Percentiles rank a stretch among this genome's conserved stretches.
phyloP scores from a whole-genome alignment of 2,113 vertebrate genomes.

The Chaenocephalus aceratus region DNA sequence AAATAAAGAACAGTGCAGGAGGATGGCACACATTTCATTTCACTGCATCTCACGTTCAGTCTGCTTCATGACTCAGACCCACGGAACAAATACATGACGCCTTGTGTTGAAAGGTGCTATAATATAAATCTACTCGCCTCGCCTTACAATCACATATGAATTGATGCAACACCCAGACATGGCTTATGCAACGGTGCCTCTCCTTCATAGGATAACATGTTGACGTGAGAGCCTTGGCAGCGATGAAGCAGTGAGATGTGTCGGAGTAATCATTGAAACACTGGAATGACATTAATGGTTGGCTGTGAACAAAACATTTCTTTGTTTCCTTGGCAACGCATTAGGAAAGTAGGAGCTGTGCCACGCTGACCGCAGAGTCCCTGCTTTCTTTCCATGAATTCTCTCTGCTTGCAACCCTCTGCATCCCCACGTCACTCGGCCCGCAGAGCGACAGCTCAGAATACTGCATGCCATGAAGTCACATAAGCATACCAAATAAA shows the following conservation, averaged over 20 bases:
- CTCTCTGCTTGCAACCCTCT: background rate
- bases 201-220: background rate
- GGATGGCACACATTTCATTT: background rate
- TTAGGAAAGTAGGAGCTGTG: slow-evolving; percentile 1
- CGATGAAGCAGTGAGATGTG: background rate
- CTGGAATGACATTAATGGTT: background rate
- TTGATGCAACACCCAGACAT: background rate
- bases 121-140: background rate
- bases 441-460: background rate
- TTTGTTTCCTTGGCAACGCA: slow-evolving; percentile 28
- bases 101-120: too few relatives aligned
- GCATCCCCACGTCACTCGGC: background rate
- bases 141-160: background rate
- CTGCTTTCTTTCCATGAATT: slow-evolving; percentile 11
- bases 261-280: background rate
- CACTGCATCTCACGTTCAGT: background rate
- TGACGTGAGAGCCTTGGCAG: background rate
- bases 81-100: too few relatives aligned
- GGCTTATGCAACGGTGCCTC: background rate
- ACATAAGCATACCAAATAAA: background rate
- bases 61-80: background rate
- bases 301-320: slow-evolving; percentile 4
- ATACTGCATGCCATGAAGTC: slow-evolving; percentile 18
- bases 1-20: background rate
- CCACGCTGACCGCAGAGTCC: background rate